Conservation (phyloP, 92 coral and sea anemone species). For the Desmophyllum pertusum region DNA sequence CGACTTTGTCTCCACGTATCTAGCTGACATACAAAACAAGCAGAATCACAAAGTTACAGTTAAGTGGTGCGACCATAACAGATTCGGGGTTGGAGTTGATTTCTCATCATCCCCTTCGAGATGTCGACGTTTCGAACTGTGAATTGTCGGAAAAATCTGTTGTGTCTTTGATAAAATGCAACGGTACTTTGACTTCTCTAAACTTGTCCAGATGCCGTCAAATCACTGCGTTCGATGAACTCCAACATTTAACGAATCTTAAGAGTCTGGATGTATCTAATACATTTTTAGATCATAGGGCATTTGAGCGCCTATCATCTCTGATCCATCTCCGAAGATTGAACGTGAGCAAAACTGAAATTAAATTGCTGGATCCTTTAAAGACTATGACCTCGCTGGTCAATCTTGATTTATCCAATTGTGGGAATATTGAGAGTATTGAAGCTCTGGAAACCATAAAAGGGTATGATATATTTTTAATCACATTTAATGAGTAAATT, state of each 20-base stretch:
- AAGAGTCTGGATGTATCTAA: conserved; percentile 65
- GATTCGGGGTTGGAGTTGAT: conserved; percentile 70
- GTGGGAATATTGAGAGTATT: conserved; percentile 57
- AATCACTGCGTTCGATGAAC: conserved; percentile 58
- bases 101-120: conserved; percentile 74
- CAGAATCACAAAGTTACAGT: conserved; percentile 69
- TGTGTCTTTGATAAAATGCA: conserved; percentile 61
- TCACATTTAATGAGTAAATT: too few relatives aligned
- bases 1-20: conserved; percentile 70
- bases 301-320: conserved; percentile 43
- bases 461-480: conserved; percentile 61
- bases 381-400: conserved; percentile 49
- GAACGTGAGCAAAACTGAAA: conserved; percentile 59
- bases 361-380: conserved; percentile 69
- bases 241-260: conserved; percentile 56
- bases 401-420: conserved; percentile 74
- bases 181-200: conserved; percentile 62
- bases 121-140: conserved; percentile 78
- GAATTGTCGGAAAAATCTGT: conserved; percentile 63
- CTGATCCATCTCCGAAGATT: conserved; percentile 54
- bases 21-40: conserved; percentile 69
- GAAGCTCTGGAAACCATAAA: conserved; percentile 56
- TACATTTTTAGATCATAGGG: conserved; percentile 63
- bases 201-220: conserved; percentile 64
- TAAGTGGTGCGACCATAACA: conserved; percentile 71